phyloP scores from a whole-genome alignment of 2,888 invertebrate genomes.

The Andrena hattorfiana region DNA sequence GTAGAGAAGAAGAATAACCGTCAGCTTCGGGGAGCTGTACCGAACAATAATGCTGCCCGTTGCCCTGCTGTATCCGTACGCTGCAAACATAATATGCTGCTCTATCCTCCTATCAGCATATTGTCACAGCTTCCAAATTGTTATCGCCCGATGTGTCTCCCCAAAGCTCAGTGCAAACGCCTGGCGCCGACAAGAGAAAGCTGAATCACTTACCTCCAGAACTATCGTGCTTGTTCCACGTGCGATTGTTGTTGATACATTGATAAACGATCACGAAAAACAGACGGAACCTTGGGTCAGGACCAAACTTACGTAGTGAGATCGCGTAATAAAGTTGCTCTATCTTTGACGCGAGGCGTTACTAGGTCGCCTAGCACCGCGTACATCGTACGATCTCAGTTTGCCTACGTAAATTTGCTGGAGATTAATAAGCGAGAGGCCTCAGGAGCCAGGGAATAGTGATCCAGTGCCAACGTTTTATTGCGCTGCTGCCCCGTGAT shows the following conservation, averaged over 20 bases:
- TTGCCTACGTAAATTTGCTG: neutral
- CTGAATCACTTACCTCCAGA: neutral
- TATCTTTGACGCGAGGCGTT: conserved; percentile 4
- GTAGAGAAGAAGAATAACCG: neutral
- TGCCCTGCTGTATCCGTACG: neutral
- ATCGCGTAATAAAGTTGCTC: neutral
- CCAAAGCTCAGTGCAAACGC: conserved; percentile 61
- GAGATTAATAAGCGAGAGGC: conserved; percentile 24
- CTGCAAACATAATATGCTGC: conserved; percentile 15
- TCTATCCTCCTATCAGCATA: conserved; percentile 35
- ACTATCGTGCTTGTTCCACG: neutral
- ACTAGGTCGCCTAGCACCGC: neutral
- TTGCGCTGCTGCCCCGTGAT: conserved; percentile 22
- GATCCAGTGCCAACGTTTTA: conserved; percentile 46
- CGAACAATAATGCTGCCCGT: neutral
- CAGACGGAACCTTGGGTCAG: conserved; percentile 31
- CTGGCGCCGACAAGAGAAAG: conserved; percentile 10
- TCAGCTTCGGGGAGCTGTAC: neutral
- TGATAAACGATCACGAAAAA: conserved; percentile 54
- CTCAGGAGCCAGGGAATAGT: neutral
- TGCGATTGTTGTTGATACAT: conserved; percentile 53
- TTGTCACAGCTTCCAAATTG: conserved; percentile 28
- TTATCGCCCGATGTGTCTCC: conserved; percentile 53
- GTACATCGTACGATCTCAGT: neutral
- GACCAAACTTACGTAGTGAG: neutral